Evolutionary conservation across 2,888 invertebrate species (phyloP).

Genomic region (Seira ritae): DNA sequence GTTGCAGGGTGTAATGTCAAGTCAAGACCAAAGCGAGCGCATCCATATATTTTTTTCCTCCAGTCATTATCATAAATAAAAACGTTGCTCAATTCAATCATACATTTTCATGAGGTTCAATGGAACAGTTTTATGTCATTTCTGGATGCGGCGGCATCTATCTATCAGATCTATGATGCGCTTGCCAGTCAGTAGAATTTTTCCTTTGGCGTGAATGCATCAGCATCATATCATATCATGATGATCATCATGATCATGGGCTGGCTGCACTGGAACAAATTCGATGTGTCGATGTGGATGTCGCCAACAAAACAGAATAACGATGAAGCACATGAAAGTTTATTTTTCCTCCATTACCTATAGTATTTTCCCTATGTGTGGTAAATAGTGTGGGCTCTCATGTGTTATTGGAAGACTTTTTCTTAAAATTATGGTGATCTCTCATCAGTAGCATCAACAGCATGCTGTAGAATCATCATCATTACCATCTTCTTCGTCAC

Average conservation of each 20-base stretch:
- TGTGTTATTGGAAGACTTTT: not conserved
- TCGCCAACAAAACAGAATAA: not conserved
- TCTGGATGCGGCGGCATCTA: constrained; percentile 14
- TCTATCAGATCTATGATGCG: constrained; percentile 10
- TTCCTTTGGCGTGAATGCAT: not conserved
- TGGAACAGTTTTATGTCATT: constrained; percentile 38
- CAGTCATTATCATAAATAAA: constrained; percentile 20
- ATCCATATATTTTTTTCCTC: constrained; percentile 8
- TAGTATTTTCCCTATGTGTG: not conserved
- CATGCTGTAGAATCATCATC: constrained; percentile 1
- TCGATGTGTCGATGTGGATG: not conserved
- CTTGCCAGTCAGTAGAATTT: no score
- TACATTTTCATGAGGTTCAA: constrained; percentile 54
- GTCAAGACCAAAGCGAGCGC: constrained; percentile 6
- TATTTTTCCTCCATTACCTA: no score
- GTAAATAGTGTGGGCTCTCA: not conserved
- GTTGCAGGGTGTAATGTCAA: constrained; percentile 21
- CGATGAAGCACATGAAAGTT: not conserved
- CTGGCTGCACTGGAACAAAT: not conserved
- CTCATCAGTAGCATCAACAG: not conserved
- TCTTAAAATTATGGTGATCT: constrained; percentile 1
- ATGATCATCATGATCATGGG: no score
- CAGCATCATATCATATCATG: not conserved
- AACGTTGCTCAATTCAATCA: constrained; percentile 52
- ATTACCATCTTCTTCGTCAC: not conserved